Evolutionary conservation across 2,888 invertebrate genomes (phyloP).

Genomic region (Rhagonycha lutea): DNA sequence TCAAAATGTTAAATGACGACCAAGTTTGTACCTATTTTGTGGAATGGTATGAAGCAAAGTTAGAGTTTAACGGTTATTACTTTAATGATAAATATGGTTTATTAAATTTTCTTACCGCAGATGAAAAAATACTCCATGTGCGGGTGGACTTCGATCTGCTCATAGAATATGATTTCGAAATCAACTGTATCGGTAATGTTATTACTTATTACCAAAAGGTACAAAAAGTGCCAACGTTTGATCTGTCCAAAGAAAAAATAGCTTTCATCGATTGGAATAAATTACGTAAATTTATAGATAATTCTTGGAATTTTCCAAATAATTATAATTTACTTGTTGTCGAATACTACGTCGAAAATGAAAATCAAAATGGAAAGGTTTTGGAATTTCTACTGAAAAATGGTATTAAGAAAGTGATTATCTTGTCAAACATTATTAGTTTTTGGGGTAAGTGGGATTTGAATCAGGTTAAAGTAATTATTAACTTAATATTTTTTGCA

Average conservation of each 20-base stretch:
- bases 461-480: background rate
- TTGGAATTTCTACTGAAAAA: background rate
- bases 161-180: slow-evolving; percentile 9
- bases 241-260: background rate
- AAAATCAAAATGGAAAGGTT: background rate
- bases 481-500: background rate
- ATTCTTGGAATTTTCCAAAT: background rate
- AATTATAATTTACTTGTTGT: slow-evolving; percentile 8
- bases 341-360: slow-evolving; percentile 6
- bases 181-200: slow-evolving; percentile 10
- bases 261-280: slow-evolving; percentile 5
- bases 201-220: background rate
- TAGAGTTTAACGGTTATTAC: slow-evolving; percentile 7
- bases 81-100: slow-evolving; percentile 20
- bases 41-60: background rate
- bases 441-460: background rate
- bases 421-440: slow-evolving; percentile 5
- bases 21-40: background rate
- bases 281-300: background rate
- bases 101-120: background rate
- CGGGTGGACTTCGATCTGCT: background rate
- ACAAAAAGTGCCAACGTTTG: background rate
- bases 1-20: background rate
- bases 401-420: background rate
- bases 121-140: slow-evolving; percentile 6